Base-by-base conservation (phyloP, 2,113 vertebrate species). In the Sialia sialis region DNA sequence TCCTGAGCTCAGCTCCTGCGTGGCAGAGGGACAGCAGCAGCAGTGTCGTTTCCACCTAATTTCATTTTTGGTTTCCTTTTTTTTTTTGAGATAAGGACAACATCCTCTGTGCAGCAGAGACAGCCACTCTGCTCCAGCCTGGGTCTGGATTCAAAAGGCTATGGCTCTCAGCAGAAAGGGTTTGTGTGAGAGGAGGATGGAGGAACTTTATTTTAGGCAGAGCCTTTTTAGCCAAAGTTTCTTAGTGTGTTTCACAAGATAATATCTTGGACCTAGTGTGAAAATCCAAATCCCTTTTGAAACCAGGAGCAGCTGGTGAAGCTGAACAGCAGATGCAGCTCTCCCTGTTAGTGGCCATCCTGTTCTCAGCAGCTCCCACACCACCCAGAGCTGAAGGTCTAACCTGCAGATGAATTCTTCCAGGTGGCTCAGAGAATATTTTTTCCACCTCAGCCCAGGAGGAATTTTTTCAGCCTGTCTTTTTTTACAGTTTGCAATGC, bases 311-410 rank as follows among this genome's bases (percentile, higher is more conserved):
- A 59, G 55, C 29, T 0, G 1, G 9, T 32, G 46, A 36, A 78
- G 62, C 18, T n/a, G 52, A 38, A 18, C 12, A 30, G 29, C 44
- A 39, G 4, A 6, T 2, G 0, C 8, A 4, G 7, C 2, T 54
- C 10, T 17, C n/a, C 20, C 1, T 10, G 4, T 30, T 4, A 10
- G 59, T 22, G 38, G 7, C 46, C 16, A 8, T 26, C 36, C 59
- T 29, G 38, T 29, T 23, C 58, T n/a, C 46, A 52, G 59, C 38
- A 64, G 38, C 48, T 48, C 59, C 25, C 48, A 30, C 39, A 36
- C 4, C 32, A 25, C 20, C 49, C 76, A 30, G 49, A 36, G 32
- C 2, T 22, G 26, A 68, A 76, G 58, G 29, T n/a, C 29, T 67
- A 41, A 29, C 27, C 58, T 30, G 44, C 34, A 76, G 16, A 16